These are phyloP conservation scores for Medauroidea extradentata DNA, from an alignment of 1,140 invertebrate species.

Conservation along the genomic window DNA sequence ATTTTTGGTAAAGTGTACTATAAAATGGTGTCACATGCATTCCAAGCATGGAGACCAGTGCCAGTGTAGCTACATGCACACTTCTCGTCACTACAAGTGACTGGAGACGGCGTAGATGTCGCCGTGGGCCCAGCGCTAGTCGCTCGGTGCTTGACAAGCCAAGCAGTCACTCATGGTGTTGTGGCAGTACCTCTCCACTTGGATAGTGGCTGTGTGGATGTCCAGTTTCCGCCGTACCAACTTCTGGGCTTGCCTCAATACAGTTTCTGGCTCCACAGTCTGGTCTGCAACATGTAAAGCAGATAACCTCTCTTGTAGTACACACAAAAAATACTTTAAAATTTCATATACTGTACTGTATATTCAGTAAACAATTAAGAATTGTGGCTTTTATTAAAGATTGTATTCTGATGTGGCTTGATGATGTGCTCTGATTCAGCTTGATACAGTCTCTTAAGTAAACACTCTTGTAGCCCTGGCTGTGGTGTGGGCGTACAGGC, in stretches of 20 bases:
- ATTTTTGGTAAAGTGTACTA: too few relatives aligned
- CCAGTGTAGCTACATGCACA: too few relatives aligned
- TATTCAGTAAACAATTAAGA: constrained; percentile 6
- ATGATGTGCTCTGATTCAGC: too few relatives aligned
- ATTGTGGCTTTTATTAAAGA: constrained; percentile 20
- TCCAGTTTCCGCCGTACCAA: constrained; percentile 50
- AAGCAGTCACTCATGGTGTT: constrained; percentile 42
- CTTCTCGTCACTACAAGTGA: too few relatives aligned
- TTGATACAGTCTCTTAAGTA: too few relatives aligned
- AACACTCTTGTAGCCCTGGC: too few relatives aligned
- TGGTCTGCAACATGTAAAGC: constrained; percentile 45
- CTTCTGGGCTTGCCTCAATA: constrained; percentile 50
- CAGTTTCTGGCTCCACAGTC: constrained; percentile 43
- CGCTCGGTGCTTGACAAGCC: constrained; percentile 31
- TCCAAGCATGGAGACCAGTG: too few relatives aligned
- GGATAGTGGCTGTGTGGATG: constrained; percentile 57
- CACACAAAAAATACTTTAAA: background rate
- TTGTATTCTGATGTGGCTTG: constrained; percentile 4
- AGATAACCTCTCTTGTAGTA: constrained; percentile 12
- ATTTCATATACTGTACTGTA: too few relatives aligned
- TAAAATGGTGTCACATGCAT: too few relatives aligned
- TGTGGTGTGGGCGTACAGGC: too few relatives aligned
- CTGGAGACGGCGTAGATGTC: too few relatives aligned
- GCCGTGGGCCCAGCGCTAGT: background rate
- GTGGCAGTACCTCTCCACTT: constrained; percentile 52